Conservation (phyloP, 1,140 invertebrate genomes). For the Cardiocondyla obscurior region DNA sequence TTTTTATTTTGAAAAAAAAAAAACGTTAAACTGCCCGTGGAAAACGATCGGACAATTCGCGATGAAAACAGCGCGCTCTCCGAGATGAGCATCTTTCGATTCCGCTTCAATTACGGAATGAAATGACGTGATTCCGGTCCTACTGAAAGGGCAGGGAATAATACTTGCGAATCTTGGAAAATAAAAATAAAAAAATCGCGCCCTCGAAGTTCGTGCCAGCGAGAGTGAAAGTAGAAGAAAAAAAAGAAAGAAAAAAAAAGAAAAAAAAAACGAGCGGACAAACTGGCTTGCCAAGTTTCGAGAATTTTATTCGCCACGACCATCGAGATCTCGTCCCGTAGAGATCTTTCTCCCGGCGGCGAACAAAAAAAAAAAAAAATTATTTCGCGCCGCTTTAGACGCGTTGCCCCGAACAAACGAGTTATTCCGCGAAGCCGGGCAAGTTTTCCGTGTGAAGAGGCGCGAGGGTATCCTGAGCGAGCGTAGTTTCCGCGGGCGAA, state of each 20-base stretch:
- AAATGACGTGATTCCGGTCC: not conserved
- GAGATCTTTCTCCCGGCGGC: not conserved
- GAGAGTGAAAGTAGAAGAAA: slow-evolving; percentile 46
- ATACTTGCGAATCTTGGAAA: not conserved
- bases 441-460: slow-evolving; percentile 11
- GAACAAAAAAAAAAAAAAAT: slow-evolving; percentile 53
- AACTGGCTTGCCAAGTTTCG: slow-evolving; percentile 28
- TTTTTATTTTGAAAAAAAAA: slow-evolving; percentile 27
- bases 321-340: not conserved
- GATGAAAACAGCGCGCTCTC: not conserved
- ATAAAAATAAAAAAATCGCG: no score
- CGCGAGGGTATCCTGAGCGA: not conserved
- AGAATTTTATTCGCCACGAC: slow-evolving; percentile 35
- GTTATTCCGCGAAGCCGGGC: slow-evolving; percentile 32
- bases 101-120: not conserved
- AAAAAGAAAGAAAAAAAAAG: no score
- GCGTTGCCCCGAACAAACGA: slow-evolving; percentile 19
- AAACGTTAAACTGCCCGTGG: not conserved
- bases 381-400: slow-evolving; percentile 32
- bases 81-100: not conserved
- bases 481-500: not conserved
- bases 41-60: not conserved
- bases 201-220: not conserved
- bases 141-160: not conserved
- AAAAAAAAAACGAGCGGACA: not conserved